Evolutionary conservation across 2,113 vertebrate genomes (phyloP).

Genomic region (Athene cunicularia): DNA sequence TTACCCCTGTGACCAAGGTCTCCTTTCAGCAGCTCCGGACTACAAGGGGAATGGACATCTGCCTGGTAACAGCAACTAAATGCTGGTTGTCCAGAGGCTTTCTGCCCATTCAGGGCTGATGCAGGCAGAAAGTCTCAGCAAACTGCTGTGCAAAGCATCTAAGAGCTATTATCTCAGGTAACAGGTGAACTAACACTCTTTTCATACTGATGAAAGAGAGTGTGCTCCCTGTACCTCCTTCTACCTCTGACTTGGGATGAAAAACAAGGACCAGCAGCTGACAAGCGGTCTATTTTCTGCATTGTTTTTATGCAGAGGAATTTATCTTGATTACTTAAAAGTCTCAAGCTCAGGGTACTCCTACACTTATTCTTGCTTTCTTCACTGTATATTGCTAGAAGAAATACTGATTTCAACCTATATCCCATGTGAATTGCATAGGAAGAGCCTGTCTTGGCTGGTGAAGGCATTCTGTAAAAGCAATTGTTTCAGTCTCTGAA

Average conservation of each 20-base stretch:
- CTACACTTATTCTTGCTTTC: not conserved
- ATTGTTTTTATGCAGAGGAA: not conserved
- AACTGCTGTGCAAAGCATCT: not conserved
- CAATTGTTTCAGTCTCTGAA: not conserved
- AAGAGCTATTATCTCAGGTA: not conserved
- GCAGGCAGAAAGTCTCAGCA: not conserved
- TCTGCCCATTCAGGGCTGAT: not conserved
- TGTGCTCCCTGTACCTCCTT: not conserved
- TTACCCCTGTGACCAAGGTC: not conserved
- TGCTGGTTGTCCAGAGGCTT: not conserved
- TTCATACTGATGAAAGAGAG: not conserved
- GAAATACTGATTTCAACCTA: not conserved
- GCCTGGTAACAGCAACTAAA: not conserved
- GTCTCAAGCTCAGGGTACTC: not conserved
- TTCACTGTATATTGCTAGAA: not conserved
- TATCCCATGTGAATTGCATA: not conserved
- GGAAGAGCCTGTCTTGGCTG: not conserved
- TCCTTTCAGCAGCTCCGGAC: not conserved
- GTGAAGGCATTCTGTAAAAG: not conserved
- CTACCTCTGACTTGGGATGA: not conserved
- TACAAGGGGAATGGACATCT: not conserved
- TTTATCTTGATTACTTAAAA: not conserved
- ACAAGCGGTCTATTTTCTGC: not conserved
- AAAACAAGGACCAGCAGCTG: not conserved
- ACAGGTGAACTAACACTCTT: not conserved